Percentiles rank a stretch among this genome's conserved stretches.
Evolutionary conservation across 2,797 vertebrate species (phyloP).

Genomic region (Liparis tanakae): DNA sequence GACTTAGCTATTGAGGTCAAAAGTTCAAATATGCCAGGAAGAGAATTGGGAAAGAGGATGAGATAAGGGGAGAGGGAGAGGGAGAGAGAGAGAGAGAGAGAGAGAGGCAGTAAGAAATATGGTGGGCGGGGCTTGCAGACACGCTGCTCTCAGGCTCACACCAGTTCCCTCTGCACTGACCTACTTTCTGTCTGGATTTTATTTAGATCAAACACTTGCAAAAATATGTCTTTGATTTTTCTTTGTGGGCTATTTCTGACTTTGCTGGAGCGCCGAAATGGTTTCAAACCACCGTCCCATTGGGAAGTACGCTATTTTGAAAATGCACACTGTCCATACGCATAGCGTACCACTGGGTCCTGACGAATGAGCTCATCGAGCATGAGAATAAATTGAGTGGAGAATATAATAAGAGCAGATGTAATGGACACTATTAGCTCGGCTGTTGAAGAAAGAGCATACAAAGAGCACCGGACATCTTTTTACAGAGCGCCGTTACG

Average conservation of each 20-base stretch:
- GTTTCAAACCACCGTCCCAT: conserved; percentile 61
- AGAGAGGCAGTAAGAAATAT: conserved; percentile 48
- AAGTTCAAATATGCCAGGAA: conserved; percentile 57
- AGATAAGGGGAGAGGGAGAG: conserved; percentile 34
- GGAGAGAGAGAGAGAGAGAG: conserved; percentile 28
- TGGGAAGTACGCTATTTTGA: conserved; percentile 63
- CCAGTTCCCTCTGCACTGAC: conserved; percentile 82
- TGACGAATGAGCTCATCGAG: conserved; percentile 21
- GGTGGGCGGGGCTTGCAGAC: conserved; percentile 73
- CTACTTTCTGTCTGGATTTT: conserved; percentile 83
- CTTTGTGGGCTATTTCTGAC: conserved; percentile 78
- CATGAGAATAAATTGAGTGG: conserved; percentile 29
- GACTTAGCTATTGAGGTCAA: conserved; percentile 52
- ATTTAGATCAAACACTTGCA: conserved; percentile 82
- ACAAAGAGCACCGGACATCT: not conserved
- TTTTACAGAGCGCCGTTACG: conserved; percentile 1
- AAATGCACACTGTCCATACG: conserved; percentile 32
- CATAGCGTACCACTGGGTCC: conserved; percentile 32
- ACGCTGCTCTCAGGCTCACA: conserved; percentile 78
- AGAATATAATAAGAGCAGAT: conserved; percentile 16
- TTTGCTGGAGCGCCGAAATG: conserved; percentile 64
- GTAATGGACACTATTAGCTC: conserved; percentile 20
- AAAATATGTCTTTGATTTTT: conserved; percentile 75
- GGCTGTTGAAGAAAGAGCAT: no score
- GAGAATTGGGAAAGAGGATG: conserved; percentile 40